Base-by-base conservation (phyloP, 2,797 vertebrate species). In the Rhabdophis nuchalis region DNA sequence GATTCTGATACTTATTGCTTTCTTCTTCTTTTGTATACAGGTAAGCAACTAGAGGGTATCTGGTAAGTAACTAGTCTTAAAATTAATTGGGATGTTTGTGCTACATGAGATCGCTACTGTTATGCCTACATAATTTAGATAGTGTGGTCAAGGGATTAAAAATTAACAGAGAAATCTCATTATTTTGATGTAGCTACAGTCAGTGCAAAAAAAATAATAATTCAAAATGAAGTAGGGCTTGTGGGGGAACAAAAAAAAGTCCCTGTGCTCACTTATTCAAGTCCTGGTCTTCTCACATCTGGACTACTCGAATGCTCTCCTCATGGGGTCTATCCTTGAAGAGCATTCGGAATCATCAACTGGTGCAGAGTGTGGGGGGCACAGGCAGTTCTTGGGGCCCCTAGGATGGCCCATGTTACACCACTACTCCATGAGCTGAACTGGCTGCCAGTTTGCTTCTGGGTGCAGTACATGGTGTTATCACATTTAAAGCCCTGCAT, bases 21-120 rank as follows among this genome's bases (percentile, higher is more conserved):
- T 95, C 96, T 92, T 89, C 97, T 96, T 95, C 97, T 93, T 97
- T 96, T 97, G 29, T 97, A 99, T 96, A 85, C 98, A 99, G 99
- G 99, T 94, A 99, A 99, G 96, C 99, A 99, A 93, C 98, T 99
- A 95, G 99, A 99, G 96, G 99, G 99, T 89, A 99, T 99, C 96
- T 99, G 99, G 99, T 99, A 97, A 96, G 99, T 98, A 91, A 89
- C 60, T 94, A 89, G 68, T 93, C 93, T 94, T 96, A 91, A 94
- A 87, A 90, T 91, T 94, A 86, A 32, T 86, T 95, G 58, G 90
- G 46, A 18, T 85, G 72, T 92, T 0, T 8, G 52, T 93, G 29
- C 9, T 77, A 25, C 91, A 87, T 72, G 90, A 23, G 54, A 56
- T 92, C 92, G 92, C 91, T 90, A 92, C 25, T 53, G 4, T 54